Evolutionary conservation across 2,888 invertebrate species (phyloP).

Genomic region (Apocheima hispidaria): DNA sequence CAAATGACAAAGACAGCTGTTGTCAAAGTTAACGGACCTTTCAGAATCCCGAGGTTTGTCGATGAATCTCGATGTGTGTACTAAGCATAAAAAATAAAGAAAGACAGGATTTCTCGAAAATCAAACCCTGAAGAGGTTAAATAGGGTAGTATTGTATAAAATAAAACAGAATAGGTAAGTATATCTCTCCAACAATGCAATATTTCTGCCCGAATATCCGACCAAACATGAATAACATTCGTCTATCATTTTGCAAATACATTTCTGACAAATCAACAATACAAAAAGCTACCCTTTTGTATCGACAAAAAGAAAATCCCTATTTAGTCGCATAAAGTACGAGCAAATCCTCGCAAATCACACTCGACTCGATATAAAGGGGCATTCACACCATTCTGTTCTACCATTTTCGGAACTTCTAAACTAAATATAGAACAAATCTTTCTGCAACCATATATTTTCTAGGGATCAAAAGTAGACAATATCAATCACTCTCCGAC

Average conservation of each 20-base stretch:
- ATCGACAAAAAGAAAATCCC: constrained; percentile 37
- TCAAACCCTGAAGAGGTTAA: too few species aligned
- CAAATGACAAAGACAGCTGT: too few species aligned
- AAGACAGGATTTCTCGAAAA: too few species aligned
- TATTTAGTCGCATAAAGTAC: constrained; percentile 39
- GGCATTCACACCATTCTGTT: constrained; percentile 11
- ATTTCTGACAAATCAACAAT: constrained; percentile 37
- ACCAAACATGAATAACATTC: constrained; percentile 24
- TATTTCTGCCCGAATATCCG: constrained; percentile 10
- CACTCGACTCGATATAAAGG: constrained; percentile 35
- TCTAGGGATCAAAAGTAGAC: too few species aligned
- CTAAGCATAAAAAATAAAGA: too few species aligned
- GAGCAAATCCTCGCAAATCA: constrained; percentile 39
- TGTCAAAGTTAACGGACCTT: too few species aligned
- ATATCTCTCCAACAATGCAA: constrained; percentile 2
- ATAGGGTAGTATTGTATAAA: neutral
- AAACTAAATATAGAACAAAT: too few species aligned
- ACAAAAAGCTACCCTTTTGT: constrained; percentile 37
- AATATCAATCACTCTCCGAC: too few species aligned
- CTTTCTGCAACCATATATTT: too few species aligned
- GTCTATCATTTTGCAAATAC: constrained; percentile 29
- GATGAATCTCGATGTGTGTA: too few species aligned
- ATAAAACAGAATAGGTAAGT: neutral
- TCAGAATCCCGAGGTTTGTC: too few species aligned
- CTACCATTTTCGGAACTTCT: too few species aligned